Conservation (phyloP, 2,113 vertebrate genomes). For the Laterallus jamaicensis region DNA sequence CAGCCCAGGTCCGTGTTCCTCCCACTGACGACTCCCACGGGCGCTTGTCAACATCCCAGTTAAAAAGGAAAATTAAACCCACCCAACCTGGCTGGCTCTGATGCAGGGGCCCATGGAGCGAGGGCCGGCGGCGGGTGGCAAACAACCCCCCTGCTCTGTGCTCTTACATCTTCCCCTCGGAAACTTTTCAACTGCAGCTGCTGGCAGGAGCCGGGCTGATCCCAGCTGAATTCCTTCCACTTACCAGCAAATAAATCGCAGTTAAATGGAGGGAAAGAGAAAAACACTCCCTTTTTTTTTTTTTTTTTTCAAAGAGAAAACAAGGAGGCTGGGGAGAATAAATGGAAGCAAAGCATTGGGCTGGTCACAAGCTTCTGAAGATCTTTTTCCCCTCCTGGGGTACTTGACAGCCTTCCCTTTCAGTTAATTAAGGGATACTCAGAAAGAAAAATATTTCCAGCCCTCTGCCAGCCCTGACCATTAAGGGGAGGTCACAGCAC, state of each 20-base stretch:
- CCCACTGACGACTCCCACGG: neutral
- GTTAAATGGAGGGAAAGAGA: conserved; percentile 38
- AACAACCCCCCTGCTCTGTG: conserved; percentile 15
- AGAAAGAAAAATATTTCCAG: conserved; percentile 15
- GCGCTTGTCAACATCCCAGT: conserved; percentile 16
- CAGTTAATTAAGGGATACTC: conserved; percentile 42
- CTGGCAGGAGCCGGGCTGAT: conserved; percentile 51
- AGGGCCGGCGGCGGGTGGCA: neutral
- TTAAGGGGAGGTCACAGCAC: neutral
- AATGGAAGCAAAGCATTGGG: neutral
- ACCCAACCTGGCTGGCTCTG: neutral
- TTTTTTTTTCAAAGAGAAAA: conserved; percentile 37
- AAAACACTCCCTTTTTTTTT: conserved; percentile 24
- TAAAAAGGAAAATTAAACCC: conserved; percentile 18
- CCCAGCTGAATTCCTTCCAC: conserved; percentile 62
- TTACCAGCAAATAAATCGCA: conserved; percentile 61
- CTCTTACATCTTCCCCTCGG: conserved; percentile 21
- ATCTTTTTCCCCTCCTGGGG: neutral
- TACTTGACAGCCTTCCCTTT: conserved; percentile 35
- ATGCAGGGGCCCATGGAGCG: neutral
- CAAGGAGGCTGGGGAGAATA: conserved; percentile 34
- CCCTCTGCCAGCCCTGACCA: conserved; percentile 19
- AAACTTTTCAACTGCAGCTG: conserved; percentile 40
- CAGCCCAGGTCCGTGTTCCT: neutral
- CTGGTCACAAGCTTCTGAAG: neutral